Evolutionary conservation across 2,797 vertebrate species (phyloP), one percentile per base, ranked within the genome.

Genomic region (Erpetoichthys calabaricus): DNA sequence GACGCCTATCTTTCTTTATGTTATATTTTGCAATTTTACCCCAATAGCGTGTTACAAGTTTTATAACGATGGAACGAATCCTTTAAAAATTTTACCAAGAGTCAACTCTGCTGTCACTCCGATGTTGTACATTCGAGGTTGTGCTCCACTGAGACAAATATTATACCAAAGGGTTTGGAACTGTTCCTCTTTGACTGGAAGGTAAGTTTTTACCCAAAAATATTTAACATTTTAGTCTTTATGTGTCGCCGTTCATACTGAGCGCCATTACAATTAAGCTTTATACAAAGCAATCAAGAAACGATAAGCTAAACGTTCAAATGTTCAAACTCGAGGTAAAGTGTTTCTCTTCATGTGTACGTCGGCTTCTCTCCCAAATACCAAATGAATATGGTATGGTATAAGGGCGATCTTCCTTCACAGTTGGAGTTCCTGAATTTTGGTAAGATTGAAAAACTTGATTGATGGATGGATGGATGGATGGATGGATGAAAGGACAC

Each of bases 101-200:
- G 7, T 88, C 1, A 87, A 86, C 51, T 77, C 83, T 0, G 71
- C 66, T 3, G 52, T 86, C 47, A 88, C 84, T 1, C 85, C 85
- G 1, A 3, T 82, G 1, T 62, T 88, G 56, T 86, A 88, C 68
- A 67, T 86, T 53, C 61, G 69, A 56, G 81, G 85, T 5, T 86
- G 85, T 68, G 9, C 63, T 3, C 66, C 70, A 47, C 71, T 88
- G 59, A 70, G 68, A 47, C 62, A 47, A 5, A 73, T 72, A 9
- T 62, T 87, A 53, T 47, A 78, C 45, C 51, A 55, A 53, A 70
- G 62, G 55, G 75, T 85, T 45, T 80, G 82, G 82, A 73, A 67
- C 69, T 45, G 53, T 44, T 68, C 72, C 62, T 61, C 60, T 5
- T 44, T 42, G 59, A 61, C 51, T 47, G 52, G n/a, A 50, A 50